Conservation (phyloP, 2,888 invertebrate genomes). For the Chymomyza fuscimana region DNA sequence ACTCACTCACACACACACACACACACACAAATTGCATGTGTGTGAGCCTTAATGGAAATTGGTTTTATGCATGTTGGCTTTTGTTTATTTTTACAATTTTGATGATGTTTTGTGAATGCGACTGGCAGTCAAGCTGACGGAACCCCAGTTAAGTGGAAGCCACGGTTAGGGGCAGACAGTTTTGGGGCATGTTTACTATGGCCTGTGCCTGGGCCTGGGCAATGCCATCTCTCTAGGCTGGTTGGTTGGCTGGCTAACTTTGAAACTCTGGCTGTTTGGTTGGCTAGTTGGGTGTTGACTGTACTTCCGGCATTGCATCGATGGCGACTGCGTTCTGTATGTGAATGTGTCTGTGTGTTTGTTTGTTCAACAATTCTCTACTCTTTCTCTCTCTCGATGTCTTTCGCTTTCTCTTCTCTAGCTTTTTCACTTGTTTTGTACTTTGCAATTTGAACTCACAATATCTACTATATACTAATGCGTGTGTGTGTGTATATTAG, state of each 20-base stretch:
- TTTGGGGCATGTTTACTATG: background rate
- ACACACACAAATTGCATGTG: conserved; percentile 14
- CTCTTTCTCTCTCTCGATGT: background rate
- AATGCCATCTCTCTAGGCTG: conserved; percentile 14
- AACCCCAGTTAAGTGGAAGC: conserved; percentile 12
- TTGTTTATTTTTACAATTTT: conserved; percentile 76
- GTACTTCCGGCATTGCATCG: conserved; percentile 66
- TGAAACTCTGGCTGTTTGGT: conserved; percentile 11
- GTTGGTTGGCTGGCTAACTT: conserved; percentile 7
- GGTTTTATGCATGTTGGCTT: conserved; percentile 76
- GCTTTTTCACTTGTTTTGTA: background rate
- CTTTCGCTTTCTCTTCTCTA: background rate
- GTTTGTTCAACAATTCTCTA: conserved; percentile 3
- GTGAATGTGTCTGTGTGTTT: background rate
- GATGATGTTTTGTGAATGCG: conserved; percentile 73
- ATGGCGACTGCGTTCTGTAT: conserved; percentile 21
- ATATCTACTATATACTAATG: background rate
- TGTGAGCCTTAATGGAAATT: conserved; percentile 72
- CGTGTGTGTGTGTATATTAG: conserved; percentile 30
- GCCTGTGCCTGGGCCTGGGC: background rate
- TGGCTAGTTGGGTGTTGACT: conserved; percentile 46
- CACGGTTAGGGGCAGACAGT: background rate
- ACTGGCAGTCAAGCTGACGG: conserved; percentile 45
- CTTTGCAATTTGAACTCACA: background rate
- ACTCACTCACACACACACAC: no score